These are phyloP conservation scores for Carassius carassius DNA, from an alignment of 2,113 vertebrate species.

Conservation along the genomic window DNA sequence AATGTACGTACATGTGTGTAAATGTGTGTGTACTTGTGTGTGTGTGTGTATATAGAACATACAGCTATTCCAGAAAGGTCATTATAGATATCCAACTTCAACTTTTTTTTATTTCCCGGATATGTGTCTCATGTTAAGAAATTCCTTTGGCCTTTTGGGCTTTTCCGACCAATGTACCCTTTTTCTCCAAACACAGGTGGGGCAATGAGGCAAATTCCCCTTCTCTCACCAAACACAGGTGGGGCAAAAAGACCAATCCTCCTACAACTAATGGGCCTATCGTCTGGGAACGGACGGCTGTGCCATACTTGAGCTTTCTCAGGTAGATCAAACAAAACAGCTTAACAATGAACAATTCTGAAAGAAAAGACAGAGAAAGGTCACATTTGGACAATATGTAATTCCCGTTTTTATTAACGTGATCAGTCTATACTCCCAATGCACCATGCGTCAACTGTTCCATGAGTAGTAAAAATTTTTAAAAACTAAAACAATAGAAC, in stretches of 20 bases:
- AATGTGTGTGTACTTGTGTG: too few species aligned
- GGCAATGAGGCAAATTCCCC: not conserved
- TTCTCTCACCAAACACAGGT: constrained; percentile 10
- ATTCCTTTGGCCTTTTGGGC: not conserved
- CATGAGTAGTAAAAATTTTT: constrained; percentile 61
- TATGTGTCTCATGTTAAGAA: not conserved
- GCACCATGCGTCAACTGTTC: constrained; percentile 55
- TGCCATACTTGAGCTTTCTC: constrained; percentile 50
- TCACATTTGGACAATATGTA: constrained; percentile 65
- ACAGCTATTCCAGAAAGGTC: too few species aligned
- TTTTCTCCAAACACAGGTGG: not conserved
- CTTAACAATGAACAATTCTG: constrained; percentile 53
- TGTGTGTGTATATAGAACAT: too few species aligned
- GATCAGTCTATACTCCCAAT: constrained; percentile 73
- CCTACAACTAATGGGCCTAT: not conserved
- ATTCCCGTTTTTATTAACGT: constrained; percentile 50
- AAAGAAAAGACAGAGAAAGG: constrained; percentile 39
- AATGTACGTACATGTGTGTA: too few species aligned
- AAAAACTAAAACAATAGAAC: constrained; percentile 60
- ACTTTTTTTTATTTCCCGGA: too few species aligned
- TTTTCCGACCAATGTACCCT: constrained; percentile 12
- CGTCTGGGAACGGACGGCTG: constrained; percentile 31
- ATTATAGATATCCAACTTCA: too few species aligned
- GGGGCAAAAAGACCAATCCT: constrained; percentile 1
- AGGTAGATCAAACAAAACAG: constrained; percentile 53